These are phyloP conservation scores for Oscarella lobularis DNA, from an alignment of 37 sponge, comb jelly and placozoan genomes.

Conservation along the genomic window DNA sequence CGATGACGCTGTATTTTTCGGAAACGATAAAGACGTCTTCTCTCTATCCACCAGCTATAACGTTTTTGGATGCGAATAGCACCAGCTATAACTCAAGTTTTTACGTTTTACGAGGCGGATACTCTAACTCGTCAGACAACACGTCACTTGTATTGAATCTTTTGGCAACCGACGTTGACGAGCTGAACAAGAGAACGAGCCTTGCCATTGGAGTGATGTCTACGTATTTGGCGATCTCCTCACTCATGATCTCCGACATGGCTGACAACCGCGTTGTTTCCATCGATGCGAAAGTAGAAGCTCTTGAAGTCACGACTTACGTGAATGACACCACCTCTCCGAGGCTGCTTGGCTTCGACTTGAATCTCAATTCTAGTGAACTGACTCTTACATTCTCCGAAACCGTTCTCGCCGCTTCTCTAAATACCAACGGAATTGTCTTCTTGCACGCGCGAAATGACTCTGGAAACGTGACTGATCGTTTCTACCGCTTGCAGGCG, in stretches of 20 bases:
- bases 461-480: not conserved
- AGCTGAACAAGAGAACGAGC: constrained; percentile 48
- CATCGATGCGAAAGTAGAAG: not conserved
- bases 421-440: not conserved
- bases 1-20: constrained; percentile 48
- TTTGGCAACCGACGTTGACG: constrained; percentile 51
- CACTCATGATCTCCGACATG: not conserved
- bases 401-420: not conserved
- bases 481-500: not conserved
- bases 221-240: constrained; percentile 27
- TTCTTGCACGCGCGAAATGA: not conserved
- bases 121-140: constrained; percentile 42
- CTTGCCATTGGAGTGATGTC: constrained; percentile 16
- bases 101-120: constrained; percentile 47
- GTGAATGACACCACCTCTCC: constrained; percentile 50
- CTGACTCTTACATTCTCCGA: not conserved
- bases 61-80: constrained; percentile 31
- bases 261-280: not conserved
- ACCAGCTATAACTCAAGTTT: not conserved
- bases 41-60: constrained; percentile 41
- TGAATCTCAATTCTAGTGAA: not conserved
- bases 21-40: constrained; percentile 48
- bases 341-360: constrained; percentile 8
- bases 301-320: not conserved
- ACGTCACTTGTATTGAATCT: constrained; percentile 45